A percentile compares a stretch with the other conserved stretches of the same genome.
Evolutionary conservation across 2,888 invertebrate species (phyloP).

Genomic region (Nemurella pictetii): DNA sequence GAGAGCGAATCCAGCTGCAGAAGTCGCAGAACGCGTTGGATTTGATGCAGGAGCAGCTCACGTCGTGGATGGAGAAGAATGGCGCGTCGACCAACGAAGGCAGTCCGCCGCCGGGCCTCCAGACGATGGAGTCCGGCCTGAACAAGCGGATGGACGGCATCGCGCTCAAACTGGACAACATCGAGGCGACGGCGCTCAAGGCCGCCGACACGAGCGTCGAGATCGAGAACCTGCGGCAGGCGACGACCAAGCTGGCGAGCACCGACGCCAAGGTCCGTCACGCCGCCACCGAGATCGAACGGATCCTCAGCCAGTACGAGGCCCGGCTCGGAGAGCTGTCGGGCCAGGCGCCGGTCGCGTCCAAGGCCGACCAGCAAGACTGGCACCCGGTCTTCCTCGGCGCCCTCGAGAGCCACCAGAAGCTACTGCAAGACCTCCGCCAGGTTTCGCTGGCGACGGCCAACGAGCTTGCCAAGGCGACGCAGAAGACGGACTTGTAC

Average conservation of each 20-base stretch:
- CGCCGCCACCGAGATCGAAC: conserved; percentile 26
- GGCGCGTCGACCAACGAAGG: conserved; percentile 50
- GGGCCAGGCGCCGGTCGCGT: background rate
- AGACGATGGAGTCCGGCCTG: conserved; percentile 12
- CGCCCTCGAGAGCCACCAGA: conserved; percentile 48
- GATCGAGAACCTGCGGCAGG: conserved; percentile 23
- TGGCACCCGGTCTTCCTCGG: conserved; percentile 50
- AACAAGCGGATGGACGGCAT: conserved; percentile 33
- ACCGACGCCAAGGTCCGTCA: conserved; percentile 25
- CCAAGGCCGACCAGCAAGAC: conserved; percentile 42
- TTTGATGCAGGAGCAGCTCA: conserved; percentile 56
- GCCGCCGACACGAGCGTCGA: background rate
- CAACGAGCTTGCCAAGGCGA: conserved; percentile 48
- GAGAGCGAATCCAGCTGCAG: conserved; percentile 64
- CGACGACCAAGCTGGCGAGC: conserved; percentile 30
- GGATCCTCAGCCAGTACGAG: conserved; percentile 32
- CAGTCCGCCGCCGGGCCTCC: background rate
- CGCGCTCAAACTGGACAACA: conserved; percentile 13
- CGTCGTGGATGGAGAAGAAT: conserved; percentile 52
- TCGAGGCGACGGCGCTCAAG: conserved; percentile 22
- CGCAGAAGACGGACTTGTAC: conserved; percentile 58
- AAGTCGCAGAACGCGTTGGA: conserved; percentile 64
- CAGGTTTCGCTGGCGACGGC: conserved; percentile 46
- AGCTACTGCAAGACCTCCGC: conserved; percentile 48
- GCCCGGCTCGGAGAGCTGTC: conserved; percentile 22